phyloP scores from a whole-genome alignment of 2,113 vertebrate species.

The Clupea harengus region DNA sequence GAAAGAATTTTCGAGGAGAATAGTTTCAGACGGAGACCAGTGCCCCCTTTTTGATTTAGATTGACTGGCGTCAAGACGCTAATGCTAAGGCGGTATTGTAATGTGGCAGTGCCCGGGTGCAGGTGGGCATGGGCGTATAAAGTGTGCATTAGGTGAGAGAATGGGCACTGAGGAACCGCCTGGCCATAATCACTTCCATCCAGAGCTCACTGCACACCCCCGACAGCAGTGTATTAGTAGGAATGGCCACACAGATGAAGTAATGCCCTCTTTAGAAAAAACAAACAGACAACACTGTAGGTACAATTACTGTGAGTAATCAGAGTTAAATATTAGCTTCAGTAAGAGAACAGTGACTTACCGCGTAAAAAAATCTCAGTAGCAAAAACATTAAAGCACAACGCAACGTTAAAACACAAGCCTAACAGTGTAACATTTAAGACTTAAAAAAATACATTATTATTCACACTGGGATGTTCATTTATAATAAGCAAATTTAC shows the following conservation, averaged over 20 bases:
- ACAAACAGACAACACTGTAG: not conserved
- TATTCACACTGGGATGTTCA: not conserved
- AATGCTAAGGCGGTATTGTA: conserved; percentile 15
- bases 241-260: not conserved
- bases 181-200: not conserved
- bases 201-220: not conserved
- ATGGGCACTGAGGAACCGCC: not conserved
- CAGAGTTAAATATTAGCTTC: not conserved
- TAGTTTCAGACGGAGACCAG: conserved; percentile 27
- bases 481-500: not conserved
- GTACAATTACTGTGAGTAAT: not conserved
- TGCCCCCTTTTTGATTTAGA: not conserved
- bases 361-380: not conserved
- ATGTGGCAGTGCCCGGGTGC: conserved; percentile 3
- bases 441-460: not conserved
- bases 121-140: not conserved
- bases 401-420: not conserved
- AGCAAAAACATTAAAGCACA: not conserved
- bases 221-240: not conserved
- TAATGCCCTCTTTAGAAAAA: not conserved
- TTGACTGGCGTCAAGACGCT: not conserved
- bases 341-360: not conserved
- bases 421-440: not conserved
- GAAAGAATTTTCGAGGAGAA: conserved; percentile 39
- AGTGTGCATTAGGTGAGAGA: not conserved